These are phyloP conservation scores for Melipona bicolor DNA, from an alignment of 2,888 invertebrate genomes.

Conservation along the genomic window DNA sequence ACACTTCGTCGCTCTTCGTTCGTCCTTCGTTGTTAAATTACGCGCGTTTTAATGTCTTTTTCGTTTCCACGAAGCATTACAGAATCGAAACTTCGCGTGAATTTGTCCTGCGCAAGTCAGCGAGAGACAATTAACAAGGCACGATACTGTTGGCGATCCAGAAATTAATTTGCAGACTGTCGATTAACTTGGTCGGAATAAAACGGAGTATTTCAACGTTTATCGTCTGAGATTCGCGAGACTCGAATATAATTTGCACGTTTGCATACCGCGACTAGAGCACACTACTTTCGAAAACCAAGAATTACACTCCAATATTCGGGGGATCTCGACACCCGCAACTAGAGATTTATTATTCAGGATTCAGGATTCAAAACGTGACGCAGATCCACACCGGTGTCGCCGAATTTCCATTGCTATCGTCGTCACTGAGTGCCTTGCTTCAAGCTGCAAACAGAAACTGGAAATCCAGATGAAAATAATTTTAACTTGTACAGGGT, in stretches of 20 bases:
- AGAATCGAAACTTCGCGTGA: not conserved
- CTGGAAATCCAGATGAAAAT: too few relatives aligned
- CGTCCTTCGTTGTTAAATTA: not conserved
- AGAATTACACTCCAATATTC: too few relatives aligned
- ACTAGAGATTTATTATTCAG: too few relatives aligned
- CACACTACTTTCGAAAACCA: too few relatives aligned
- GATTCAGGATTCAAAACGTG: too few relatives aligned
- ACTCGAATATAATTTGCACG: not conserved
- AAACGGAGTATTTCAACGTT: slow-evolving; percentile 27
- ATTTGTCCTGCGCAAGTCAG: slow-evolving; percentile 19
- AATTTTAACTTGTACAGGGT: too few relatives aligned
- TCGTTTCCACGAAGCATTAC: not conserved
- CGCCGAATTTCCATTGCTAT: too few relatives aligned
- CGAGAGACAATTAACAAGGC: slow-evolving; percentile 49
- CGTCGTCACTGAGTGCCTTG: too few relatives aligned
- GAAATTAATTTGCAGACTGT: slow-evolving; percentile 47
- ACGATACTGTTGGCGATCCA: slow-evolving; percentile 9
- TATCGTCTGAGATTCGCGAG: slow-evolving; percentile 5
- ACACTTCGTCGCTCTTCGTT: not conserved
- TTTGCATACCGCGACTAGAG: too few relatives aligned
- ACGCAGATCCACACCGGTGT: too few relatives aligned
- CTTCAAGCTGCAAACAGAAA: too few relatives aligned
- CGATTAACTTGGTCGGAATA: slow-evolving; percentile 16
- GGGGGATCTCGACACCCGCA: too few relatives aligned
- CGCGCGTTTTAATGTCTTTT: not conserved